Conservation (phyloP, 2,797 vertebrate genomes). For the Avahi laniger region DNA sequence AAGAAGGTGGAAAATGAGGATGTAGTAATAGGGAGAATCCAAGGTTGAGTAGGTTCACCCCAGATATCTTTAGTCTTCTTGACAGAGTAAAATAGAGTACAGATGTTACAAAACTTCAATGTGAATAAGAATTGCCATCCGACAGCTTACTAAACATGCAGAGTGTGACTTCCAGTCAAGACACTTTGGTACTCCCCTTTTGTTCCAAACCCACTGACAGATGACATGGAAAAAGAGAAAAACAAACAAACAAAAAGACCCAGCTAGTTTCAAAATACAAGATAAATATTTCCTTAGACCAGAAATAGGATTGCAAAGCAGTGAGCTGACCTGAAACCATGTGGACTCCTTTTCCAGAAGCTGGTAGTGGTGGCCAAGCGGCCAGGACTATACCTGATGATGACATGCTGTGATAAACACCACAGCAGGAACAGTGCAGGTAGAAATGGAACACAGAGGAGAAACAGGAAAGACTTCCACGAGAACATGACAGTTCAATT, state of each 20-base stretch:
- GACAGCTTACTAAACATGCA: not conserved
- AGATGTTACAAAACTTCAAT: not conserved
- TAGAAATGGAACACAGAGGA: not conserved
- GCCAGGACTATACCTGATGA: not conserved
- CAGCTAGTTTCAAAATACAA: slow-evolving; percentile 37
- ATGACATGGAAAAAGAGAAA: not conserved
- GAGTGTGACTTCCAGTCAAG: not conserved
- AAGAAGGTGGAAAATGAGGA: slow-evolving; percentile 1
- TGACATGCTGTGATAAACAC: not conserved
- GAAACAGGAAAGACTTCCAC: not conserved
- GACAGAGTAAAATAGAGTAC: not conserved
- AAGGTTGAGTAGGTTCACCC: not conserved
- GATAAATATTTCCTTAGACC: not conserved
- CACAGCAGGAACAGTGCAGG: not conserved
- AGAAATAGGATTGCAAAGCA: not conserved
- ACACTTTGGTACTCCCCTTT: not conserved
- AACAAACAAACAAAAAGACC: not conserved
- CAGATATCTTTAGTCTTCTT: not conserved
- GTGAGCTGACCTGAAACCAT: not conserved
- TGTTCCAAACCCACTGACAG: slow-evolving; percentile 24
- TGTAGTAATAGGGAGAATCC: not conserved
- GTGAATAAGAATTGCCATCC: not conserved
- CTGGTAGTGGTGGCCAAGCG: not conserved
- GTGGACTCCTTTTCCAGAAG: not conserved
- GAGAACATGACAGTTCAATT: not conserved